Evolutionary conservation across 2,797 vertebrate species (phyloP).

Genomic region (Spinibarbus caldwelli): DNA sequence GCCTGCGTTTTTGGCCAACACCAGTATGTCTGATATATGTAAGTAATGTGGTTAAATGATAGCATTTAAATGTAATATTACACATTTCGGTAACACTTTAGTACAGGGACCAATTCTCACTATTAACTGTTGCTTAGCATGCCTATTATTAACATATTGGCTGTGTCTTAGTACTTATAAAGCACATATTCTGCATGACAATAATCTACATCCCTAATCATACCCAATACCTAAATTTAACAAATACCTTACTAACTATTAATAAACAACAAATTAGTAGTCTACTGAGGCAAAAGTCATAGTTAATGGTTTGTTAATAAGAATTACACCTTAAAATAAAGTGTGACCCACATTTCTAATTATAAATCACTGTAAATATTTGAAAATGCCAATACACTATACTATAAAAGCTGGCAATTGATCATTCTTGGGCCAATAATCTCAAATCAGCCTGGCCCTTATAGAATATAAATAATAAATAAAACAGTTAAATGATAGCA

Average conservation of each 20-base stretch:
- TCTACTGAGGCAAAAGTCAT: too few relatives aligned
- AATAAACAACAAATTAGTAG: too few relatives aligned
- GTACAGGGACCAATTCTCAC: too few relatives aligned
- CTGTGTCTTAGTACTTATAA: too few relatives aligned
- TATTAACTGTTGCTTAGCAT: too few relatives aligned
- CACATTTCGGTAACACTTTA: too few relatives aligned
- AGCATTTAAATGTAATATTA: background rate
- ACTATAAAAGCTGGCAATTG: background rate
- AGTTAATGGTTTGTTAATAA: background rate
- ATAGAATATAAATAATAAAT: background rate
- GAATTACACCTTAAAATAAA: background rate
- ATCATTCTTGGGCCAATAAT: background rate
- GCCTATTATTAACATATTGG: too few relatives aligned
- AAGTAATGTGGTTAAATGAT: background rate
- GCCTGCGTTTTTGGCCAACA: background rate
- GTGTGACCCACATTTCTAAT: background rate
- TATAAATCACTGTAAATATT: background rate
- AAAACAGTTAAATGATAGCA: background rate
- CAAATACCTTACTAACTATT: too few relatives aligned
- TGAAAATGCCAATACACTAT: background rate
- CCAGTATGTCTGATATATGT: background rate
- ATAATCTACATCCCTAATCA: too few relatives aligned
- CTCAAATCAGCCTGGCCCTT: background rate
- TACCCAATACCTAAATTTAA: too few relatives aligned
- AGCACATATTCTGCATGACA: too few relatives aligned